These are phyloP conservation scores for Toxotes lorentzi DNA, from an alignment of 2,797 vertebrate genomes.

Conservation along the genomic window DNA sequence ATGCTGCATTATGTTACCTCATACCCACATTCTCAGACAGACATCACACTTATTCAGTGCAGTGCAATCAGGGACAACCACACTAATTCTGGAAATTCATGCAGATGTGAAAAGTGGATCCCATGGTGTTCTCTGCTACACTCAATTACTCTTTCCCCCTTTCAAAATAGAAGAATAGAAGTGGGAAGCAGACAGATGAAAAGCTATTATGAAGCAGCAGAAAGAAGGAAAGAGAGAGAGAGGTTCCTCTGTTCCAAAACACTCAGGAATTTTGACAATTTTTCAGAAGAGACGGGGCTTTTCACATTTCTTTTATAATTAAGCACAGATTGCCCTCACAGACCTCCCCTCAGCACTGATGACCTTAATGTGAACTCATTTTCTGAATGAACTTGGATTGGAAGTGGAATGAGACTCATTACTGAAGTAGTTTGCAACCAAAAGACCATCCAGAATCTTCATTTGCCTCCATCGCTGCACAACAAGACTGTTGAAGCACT, in stretches of 20 bases:
- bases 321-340: constrained; percentile 26
- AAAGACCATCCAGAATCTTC: constrained; percentile 39
- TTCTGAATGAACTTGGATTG: constrained; percentile 55
- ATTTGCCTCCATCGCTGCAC: constrained; percentile 31
- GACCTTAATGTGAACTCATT: constrained; percentile 61
- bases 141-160: not conserved
- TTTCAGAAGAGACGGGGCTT: constrained; percentile 6
- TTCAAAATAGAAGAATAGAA: not conserved
- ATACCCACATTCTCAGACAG: not conserved
- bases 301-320: constrained; percentile 42
- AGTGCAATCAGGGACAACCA: not conserved
- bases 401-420: constrained; percentile 54
- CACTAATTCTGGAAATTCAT: not conserved
- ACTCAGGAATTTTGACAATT: not conserved
- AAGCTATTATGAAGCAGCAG: not conserved
- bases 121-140: constrained; percentile 4
- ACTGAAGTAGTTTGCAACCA: constrained; percentile 49
- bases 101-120: not conserved
- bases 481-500: constrained; percentile 32
- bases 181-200: not conserved
- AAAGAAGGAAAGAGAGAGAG: not conserved
- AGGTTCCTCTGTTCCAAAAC: not conserved
- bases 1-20: not conserved
- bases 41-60: not conserved
- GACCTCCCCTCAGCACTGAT: constrained; percentile 26